phyloP scores from a whole-genome alignment of 2,113 vertebrate species.

The Melanocharis versteri region DNA sequence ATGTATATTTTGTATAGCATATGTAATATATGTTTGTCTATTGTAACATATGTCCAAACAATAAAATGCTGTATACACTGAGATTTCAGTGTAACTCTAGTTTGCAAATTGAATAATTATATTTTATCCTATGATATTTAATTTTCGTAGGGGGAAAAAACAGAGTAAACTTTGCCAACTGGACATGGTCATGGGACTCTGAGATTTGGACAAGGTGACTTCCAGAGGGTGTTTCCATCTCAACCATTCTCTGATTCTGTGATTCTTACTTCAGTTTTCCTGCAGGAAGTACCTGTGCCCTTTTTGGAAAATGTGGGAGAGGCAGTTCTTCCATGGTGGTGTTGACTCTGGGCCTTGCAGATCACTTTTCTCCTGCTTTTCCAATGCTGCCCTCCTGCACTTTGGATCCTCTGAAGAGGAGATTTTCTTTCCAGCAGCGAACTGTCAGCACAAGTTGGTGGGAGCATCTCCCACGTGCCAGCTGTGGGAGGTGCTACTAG shows the following conservation, averaged over 20 bases:
- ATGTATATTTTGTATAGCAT: constrained; percentile 80
- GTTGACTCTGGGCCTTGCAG: not conserved
- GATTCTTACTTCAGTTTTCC: not conserved
- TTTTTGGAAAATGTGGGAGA: fast-evolving
- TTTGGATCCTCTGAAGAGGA: not conserved
- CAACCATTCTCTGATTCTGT: not conserved
- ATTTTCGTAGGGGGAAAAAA: not conserved
- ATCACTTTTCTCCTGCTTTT: not conserved
- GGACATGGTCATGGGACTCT: not conserved
- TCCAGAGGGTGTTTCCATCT: not conserved
- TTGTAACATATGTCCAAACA: constrained; percentile 67
- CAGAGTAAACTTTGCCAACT: not conserved
- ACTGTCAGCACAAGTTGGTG: not conserved
- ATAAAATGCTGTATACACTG: constrained; percentile 65
- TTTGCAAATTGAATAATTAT: not conserved
- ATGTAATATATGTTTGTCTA: constrained; percentile 72
- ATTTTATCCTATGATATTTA: not conserved
- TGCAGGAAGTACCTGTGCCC: not conserved
- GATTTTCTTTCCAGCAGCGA: not conserved
- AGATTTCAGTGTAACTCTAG: not conserved
- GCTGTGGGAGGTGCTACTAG: not conserved
- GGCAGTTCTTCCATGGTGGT: fast-evolving
- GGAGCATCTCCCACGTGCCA: fast-evolving
- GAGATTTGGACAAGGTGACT: not conserved
- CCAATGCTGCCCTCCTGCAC: not conserved